Evolutionary conservation across 2,113 vertebrate species (phyloP), one percentile per base, ranked within the genome.

Genomic region (Eptatretus burgeri): DNA sequence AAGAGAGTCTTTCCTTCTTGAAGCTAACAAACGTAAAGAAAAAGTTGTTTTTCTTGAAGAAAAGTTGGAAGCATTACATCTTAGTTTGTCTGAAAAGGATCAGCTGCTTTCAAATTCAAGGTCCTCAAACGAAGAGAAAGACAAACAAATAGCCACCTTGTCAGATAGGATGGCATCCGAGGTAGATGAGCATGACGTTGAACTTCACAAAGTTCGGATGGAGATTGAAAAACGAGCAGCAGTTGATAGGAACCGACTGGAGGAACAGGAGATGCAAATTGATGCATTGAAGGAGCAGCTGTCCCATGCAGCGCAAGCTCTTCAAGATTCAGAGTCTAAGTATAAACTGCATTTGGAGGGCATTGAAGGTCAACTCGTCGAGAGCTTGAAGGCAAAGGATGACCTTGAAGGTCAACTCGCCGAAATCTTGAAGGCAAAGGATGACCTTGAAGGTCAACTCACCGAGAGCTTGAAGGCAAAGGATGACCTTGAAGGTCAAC

Each of bases 181-280:
- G 56, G 56, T 60, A 20, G 56, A 11, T 20, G n/a, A 60, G 9
- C n/a, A 60, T 10, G 56, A 60, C 12, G 56, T 11, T 60, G 56
- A n/a, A 20, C 10, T 60, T 12, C n/a, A 13, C n/a, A 60, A 20
- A n/a, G 10, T 9, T n/a, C 56, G 56, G 9, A 20, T 60, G 56
- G 56, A 60, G 20, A 60, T 60, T n/a, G 56, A 60, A 20, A 60
- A 20, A 20, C 56, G 13, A 12, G 20, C n/a, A 17, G 56, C 56
- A n/a, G 56, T 60, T n/a, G n/a, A 10, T 20, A 60, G 12, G 56
- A 60, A 60, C 56, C 56, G 56, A n/a, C 56, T 10, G 12, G 56
- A 60, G 20, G 56, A 60, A 11, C 56, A 60, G 56, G 56, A 60
- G 56, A 60, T 60, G 56, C 56, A 60, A 20, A 60, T 60, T 60